Evolutionary conservation across 2,113 vertebrate species (phyloP).

Genomic region (Melanotaenia duboulayi): DNA sequence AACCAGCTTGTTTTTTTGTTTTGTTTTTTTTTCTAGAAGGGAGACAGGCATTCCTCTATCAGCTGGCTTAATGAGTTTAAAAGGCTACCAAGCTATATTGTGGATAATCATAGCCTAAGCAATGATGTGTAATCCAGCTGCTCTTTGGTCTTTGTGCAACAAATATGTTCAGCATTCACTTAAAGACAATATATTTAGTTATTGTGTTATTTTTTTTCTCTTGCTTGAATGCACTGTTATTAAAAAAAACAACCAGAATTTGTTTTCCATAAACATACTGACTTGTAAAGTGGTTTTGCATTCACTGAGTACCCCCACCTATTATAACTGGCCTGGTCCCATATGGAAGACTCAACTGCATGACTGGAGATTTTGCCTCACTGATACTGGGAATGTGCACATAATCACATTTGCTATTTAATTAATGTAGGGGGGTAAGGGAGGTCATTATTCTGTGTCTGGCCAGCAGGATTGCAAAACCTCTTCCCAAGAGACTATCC

Average conservation of each 20-base stretch:
- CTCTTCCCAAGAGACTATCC: constrained; percentile 26
- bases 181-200: constrained; percentile 12
- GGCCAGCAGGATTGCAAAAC: constrained; percentile 26
- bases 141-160: background rate
- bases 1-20: constrained; percentile 45
- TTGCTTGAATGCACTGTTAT: constrained; percentile 5
- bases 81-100: constrained; percentile 7
- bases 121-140: constrained; percentile 4
- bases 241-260: background rate
- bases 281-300: constrained; percentile 2
- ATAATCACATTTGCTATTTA: constrained; percentile 38
- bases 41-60: constrained; percentile 36
- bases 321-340: constrained; percentile 21
- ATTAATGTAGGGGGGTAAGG: constrained; percentile 43
- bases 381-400: background rate
- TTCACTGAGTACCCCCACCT: background rate
- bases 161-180: constrained; percentile 12
- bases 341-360: constrained; percentile 20
- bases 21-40: too few species aligned
- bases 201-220: constrained; percentile 5
- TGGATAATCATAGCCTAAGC: constrained; percentile 3
- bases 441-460: constrained; percentile 51
- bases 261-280: background rate
- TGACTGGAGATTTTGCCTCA: constrained; percentile 30
- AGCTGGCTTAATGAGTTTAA: constrained; percentile 49